These are phyloP conservation scores for Pseudococcus viburni DNA, from an alignment of 2,888 invertebrate species.

Conservation along the genomic window DNA sequence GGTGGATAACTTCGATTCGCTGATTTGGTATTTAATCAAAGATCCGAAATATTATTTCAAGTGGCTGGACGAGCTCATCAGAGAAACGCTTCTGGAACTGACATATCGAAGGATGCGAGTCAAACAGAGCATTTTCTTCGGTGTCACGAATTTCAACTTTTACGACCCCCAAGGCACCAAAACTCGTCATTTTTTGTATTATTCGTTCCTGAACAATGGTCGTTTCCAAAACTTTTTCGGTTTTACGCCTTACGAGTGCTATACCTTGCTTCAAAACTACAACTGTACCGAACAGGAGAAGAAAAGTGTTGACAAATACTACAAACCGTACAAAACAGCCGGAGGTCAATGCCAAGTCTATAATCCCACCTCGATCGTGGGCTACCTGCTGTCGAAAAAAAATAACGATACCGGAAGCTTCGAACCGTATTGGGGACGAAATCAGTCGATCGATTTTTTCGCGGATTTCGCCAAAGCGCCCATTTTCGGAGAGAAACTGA, in stretches of 20 bases:
- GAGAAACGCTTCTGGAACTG: not conserved
- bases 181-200: not conserved
- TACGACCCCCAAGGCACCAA: not conserved
- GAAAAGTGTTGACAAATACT: not conserved
- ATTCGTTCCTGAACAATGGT: not conserved
- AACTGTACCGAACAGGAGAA: not conserved
- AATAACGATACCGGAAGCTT: not conserved
- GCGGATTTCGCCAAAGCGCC: not conserved
- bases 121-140: not conserved
- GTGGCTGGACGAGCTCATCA: not conserved
- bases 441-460: not conserved
- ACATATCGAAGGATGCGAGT: not conserved
- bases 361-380: not conserved
- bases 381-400: not conserved
- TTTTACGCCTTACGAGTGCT: not conserved
- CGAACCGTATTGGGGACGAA: not conserved
- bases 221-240: not conserved
- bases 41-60: not conserved
- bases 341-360: not conserved
- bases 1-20: slow-evolving; percentile 3
- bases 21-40: not conserved
- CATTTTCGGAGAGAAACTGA: not conserved
- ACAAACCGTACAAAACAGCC: not conserved
- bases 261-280: not conserved
- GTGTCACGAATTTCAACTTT: not conserved